Percentiles rank a stretch among this genome's conserved stretches.
phyloP scores from a whole-genome alignment of 2,888 invertebrate genomes.

The Tetragonisca angustula region DNA sequence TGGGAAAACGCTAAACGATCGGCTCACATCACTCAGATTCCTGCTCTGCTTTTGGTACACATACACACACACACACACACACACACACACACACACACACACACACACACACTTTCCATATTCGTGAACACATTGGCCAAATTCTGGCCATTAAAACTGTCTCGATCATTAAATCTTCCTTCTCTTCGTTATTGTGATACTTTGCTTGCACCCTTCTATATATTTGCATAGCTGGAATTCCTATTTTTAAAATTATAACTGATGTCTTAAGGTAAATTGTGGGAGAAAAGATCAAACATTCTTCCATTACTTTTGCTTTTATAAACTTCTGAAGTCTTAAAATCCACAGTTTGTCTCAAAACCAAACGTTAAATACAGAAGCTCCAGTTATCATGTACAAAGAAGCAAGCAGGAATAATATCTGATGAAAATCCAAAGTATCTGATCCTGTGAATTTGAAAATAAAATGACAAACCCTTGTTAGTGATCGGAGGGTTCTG shows the following conservation, averaged over 20 bases:
- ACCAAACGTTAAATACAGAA: too few relatives aligned
- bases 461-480: background rate
- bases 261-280: background rate
- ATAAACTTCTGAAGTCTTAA: too few relatives aligned
- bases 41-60: conserved; percentile 74
- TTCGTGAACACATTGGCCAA: background rate
- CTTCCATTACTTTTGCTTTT: too few relatives aligned
- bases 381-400: too few relatives aligned
- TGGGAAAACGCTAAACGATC: conserved; percentile 84
- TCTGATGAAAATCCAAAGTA: too few relatives aligned
- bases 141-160: background rate
- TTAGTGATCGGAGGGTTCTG: background rate
- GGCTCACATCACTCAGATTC: conserved; percentile 84
- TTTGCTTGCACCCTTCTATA: background rate
- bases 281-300: background rate
- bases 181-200: background rate
- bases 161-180: background rate
- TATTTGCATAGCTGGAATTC: background rate
- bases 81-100: conserved; percentile 13
- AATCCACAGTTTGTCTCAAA: too few relatives aligned
- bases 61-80: background rate
- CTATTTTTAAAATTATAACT: background rate
- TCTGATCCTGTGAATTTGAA: background rate
- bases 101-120: background rate
- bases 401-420: too few relatives aligned